Conservation (phyloP, 2,888 invertebrate genomes). For the Meghimatium bilineatum region DNA sequence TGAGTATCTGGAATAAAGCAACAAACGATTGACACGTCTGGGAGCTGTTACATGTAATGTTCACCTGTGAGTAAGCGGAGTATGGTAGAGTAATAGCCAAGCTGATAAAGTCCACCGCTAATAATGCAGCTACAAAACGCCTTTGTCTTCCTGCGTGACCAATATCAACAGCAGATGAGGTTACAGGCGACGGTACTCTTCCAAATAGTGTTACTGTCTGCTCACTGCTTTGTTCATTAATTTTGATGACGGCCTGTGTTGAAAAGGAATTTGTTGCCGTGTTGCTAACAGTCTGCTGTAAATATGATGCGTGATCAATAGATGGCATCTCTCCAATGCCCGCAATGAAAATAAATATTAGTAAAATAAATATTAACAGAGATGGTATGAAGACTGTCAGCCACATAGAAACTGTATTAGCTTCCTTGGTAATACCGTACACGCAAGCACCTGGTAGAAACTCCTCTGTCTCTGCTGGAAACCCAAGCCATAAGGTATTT, state of each 20-base stretch:
- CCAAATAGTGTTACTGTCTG: background rate
- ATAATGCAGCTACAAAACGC: conserved; percentile 14
- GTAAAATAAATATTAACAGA: conserved; percentile 49
- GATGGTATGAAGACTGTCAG: conserved; percentile 54
- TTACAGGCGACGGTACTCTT: background rate
- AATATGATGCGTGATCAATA: background rate
- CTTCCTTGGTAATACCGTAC: conserved; percentile 53
- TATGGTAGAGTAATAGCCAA: conserved; percentile 51
- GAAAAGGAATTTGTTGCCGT: background rate
- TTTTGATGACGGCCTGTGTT: background rate
- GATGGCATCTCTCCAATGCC: conserved; percentile 54
- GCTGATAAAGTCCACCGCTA: conserved; percentile 46
- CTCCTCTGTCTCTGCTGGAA: conserved; percentile 45
- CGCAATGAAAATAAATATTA: conserved; percentile 53
- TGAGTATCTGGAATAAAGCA: conserved; percentile 52
- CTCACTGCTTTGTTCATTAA: background rate
- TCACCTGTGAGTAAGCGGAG: conserved; percentile 52
- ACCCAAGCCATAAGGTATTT: conserved; percentile 53
- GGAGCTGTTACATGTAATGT: conserved; percentile 49
- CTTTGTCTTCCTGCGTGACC: background rate
- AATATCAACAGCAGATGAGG: conserved; percentile 12
- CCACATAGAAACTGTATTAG: conserved; percentile 49
- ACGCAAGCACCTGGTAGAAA: conserved; percentile 48
- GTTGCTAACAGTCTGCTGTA: background rate
- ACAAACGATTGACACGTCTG: conserved; percentile 49